phyloP scores from a whole-genome alignment of 2,797 vertebrate genomes.

The Schizothorax lantsangensis region DNA sequence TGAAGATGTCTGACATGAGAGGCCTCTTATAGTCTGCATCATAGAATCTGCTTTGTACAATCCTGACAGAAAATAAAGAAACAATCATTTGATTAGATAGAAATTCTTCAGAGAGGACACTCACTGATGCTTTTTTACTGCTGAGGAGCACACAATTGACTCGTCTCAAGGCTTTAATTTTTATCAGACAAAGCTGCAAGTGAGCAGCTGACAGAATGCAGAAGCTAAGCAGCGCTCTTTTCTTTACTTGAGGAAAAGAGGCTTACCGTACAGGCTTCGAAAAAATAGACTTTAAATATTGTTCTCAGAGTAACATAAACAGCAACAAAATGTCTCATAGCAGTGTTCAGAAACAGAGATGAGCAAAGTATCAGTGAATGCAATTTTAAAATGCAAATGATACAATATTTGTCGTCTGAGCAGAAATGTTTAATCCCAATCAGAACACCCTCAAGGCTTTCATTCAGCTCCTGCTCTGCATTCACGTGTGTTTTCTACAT shows the following conservation, averaged over 20 bases:
- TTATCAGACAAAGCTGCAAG: not conserved
- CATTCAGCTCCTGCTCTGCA: constrained; percentile 1
- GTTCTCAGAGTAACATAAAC: not conserved
- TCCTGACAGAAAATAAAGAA: not conserved
- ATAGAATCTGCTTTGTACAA: not conserved
- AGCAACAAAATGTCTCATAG: constrained; percentile 1
- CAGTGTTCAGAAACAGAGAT: not conserved
- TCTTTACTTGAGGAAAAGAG: constrained; percentile 5
- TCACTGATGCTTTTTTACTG: not conserved
- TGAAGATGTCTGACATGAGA: not conserved
- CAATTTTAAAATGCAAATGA: constrained; percentile 38
- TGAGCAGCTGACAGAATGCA: not conserved
- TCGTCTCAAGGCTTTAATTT: not conserved
- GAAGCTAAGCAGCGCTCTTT: not conserved
- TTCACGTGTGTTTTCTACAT: not conserved
- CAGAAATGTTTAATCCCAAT: constrained; percentile 22
- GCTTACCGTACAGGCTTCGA: not conserved
- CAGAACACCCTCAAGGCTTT: constrained; percentile 2
- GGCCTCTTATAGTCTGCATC: not conserved
- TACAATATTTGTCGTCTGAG: not conserved
- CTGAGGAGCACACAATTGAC: not conserved
- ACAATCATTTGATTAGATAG: not conserved
- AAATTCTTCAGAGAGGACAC: constrained; percentile 7
- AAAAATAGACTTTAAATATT: constrained; percentile 8
- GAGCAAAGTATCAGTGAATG: constrained; percentile 9